Base-by-base conservation (phyloP, 1,140 invertebrate genomes). In the Lethrus apterus region DNA sequence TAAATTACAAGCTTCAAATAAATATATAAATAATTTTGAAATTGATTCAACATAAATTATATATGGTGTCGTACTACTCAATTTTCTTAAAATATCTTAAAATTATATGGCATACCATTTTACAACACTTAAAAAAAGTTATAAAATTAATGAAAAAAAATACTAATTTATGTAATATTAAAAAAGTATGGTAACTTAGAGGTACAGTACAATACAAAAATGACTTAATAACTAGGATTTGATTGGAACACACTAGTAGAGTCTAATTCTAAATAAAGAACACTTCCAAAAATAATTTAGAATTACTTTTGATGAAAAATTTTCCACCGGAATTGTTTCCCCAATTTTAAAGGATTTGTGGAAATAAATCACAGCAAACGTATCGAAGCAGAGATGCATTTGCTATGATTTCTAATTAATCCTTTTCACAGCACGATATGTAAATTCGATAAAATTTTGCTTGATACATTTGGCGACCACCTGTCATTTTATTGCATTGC, bases 351-450 rank as follows among this genome's bases (percentile, higher is more conserved):
- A 52, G 46, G 50, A 52, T 48, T 43, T 31, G 50, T 52, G 50
- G 50, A 52, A 38, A 21, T 15, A 48, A 48, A 35, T 45, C 44
- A 41, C 20, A 47, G 42, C 21, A 42, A 42, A 44, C 20, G 13
- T 19, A 32, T 20, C 24, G 13, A 33, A 24, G 30, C 14, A 45
- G 40, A 29, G 5, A n/a, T n/a, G n/a, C n/a, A n/a, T n/a, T n/a
- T n/a, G n/a, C n/a, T n/a, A n/a, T n/a, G n/a, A n/a, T n/a, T n/a
- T n/a, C n/a, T n/a, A n/a, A n/a, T n/a, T n/a, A n/a, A n/a, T n/a
- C n/a, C n/a, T n/a, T n/a, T 49, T 62, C 59, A 62, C 59, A 62
- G 59, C 59, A 56, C 59, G 59, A 59, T 62, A 62, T 62, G 57
- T 62, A 62, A 62, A 59, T 62, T 59, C 57, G 59, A 52, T 58